Evolutionary conservation across 2,113 vertebrate genomes (phyloP).

Genomic region (Microcebus griseorufus): DNA sequence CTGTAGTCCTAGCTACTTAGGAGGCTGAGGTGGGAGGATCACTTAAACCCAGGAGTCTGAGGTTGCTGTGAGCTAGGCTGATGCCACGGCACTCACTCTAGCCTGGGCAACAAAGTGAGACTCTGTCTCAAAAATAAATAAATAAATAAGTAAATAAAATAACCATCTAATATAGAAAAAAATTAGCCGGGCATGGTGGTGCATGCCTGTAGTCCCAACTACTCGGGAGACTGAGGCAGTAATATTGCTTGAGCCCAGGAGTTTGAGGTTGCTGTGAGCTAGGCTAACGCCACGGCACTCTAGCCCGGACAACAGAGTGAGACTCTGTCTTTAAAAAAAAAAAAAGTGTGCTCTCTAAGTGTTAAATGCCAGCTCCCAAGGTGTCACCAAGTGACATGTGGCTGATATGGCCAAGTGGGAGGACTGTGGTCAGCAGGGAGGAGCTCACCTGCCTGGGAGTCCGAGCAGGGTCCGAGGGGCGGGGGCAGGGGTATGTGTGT

Average conservation of each 20-base stretch:
- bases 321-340: no score
- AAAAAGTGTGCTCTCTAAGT: neutral
- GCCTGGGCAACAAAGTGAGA: neutral
- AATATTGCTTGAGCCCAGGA: no score
- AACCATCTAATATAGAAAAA: no score
- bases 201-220: no score
- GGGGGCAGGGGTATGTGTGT: accelerated
- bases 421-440: no score
- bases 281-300: no score
- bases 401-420: accelerated
- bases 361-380: neutral
- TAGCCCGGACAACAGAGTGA: no score
- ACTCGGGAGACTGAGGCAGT: no score
- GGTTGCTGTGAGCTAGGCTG: neutral
- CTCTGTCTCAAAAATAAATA: neutral
- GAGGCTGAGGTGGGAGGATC: neutral
- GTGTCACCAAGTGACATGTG: accelerated
- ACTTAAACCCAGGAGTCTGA: neutral
- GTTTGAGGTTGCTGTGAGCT: no score
- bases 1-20: neutral
- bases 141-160: no score
- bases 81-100: neutral
- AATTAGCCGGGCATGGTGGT: no score
- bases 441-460: neutral
- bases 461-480: neutral